Conservation (phyloP, 2,888 invertebrate species). For the Lamellibrachia satsuma region DNA sequence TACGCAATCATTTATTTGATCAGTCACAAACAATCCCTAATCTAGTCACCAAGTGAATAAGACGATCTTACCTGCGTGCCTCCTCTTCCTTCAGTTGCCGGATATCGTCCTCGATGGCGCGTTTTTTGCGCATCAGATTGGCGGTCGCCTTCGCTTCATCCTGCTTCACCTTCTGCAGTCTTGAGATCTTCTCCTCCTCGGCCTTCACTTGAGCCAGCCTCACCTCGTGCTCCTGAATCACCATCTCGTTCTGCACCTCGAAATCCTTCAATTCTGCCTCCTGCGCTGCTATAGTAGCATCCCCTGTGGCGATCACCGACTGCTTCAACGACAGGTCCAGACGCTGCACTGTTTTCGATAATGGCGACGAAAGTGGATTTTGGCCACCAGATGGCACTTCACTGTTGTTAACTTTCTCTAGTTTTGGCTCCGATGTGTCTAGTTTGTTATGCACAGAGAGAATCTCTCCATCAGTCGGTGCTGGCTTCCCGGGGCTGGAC, state of each 20-base stretch:
- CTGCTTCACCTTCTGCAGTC: conserved; percentile 35
- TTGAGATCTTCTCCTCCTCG: conserved; percentile 68
- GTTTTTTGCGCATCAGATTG: conserved; percentile 56
- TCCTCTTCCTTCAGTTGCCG: conserved; percentile 35
- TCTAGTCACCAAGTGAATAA: not conserved
- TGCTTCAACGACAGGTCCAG: not conserved
- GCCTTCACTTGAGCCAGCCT: conserved; percentile 26
- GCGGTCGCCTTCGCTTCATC: conserved; percentile 54
- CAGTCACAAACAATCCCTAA: no score
- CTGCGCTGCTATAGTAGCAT: conserved; percentile 23
- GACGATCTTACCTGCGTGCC: conserved; percentile 23
- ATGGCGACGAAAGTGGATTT: not conserved
- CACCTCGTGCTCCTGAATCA: conserved; percentile 30
- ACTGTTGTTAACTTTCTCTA: not conserved
- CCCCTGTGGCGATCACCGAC: not conserved
- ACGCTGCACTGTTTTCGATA: not conserved
- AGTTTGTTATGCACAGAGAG: not conserved
- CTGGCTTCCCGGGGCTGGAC: not conserved
- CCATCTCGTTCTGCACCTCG: conserved; percentile 4
- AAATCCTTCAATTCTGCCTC: conserved; percentile 14
- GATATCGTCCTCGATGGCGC: conserved; percentile 49
- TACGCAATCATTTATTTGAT: no score
- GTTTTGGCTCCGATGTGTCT: not conserved
- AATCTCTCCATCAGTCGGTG: not conserved
- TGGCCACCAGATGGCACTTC: not conserved